These are phyloP conservation scores for Pseudococcus longispinus DNA, from an alignment of 2,888 invertebrate genomes.

Conservation along the genomic window DNA sequence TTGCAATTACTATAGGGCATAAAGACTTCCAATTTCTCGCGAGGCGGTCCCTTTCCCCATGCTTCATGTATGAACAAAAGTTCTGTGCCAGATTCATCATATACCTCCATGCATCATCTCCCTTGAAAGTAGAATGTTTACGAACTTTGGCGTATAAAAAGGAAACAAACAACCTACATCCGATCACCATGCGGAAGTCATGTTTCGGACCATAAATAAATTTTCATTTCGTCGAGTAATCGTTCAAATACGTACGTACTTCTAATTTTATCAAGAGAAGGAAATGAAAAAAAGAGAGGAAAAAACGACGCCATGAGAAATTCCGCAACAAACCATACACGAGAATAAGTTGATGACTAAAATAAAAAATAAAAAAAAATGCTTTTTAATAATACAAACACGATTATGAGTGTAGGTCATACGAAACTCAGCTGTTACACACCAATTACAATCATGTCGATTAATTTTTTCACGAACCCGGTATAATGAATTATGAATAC, in stretches of 20 bases:
- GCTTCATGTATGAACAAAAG: no score
- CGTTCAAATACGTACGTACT: not conserved
- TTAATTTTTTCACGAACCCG: conserved; percentile 36
- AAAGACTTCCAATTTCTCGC: no score
- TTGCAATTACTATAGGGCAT: no score
- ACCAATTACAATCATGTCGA: conserved; percentile 5
- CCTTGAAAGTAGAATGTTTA: no score
- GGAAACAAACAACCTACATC: no score
- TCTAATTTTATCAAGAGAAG: not conserved
- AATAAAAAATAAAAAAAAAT: not conserved
- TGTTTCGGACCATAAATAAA: not conserved
- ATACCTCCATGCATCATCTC: no score
- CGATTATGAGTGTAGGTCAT: conserved; percentile 19
- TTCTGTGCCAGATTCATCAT: no score
- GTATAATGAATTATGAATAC: conserved; percentile 17
- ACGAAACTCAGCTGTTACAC: conserved; percentile 1
- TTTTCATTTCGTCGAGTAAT: not conserved
- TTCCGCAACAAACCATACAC: not conserved
- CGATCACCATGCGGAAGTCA: no score
- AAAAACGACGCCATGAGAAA: not conserved
- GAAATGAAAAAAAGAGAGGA: not conserved
- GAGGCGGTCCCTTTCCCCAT: no score
- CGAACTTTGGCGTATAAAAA: no score
- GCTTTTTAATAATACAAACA: not conserved
- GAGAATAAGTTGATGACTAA: not conserved